Base-by-base conservation (phyloP, 2,797 vertebrate genomes). In the Muraenolepis orangiensis region DNA sequence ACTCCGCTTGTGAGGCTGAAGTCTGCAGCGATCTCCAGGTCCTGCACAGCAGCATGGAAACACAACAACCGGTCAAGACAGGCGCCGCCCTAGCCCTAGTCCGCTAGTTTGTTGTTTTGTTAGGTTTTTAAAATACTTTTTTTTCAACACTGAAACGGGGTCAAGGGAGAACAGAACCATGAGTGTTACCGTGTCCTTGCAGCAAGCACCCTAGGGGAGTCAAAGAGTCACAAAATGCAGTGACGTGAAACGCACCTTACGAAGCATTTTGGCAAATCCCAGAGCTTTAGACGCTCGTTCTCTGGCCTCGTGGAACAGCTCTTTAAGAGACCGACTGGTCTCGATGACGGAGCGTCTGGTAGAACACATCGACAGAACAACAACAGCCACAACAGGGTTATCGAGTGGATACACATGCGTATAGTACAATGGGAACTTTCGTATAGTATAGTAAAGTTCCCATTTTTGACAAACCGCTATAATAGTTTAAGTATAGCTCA, bases 181-280 rank as follows among this genome's bases (percentile, higher is more conserved):
- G 73, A 31, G 64, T n/a, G 42, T 42, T 73, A 74, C 42, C 76
- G 72, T 72, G 76, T 46, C 42, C 38, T 83, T 76, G 40, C 40
- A 51, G 36, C 82, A 13, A 69, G 20, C 10, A 13, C 32, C 32
- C 79, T 57, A 72, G 72, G 66, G 29, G 38, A 78, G 16, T 31
- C 18, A 73, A 70, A 80, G 30, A 6, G 2, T n/a, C n/a, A 72
- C 11, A 7, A 18, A 28, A 18, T 0, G 28, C 23, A 57, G 8
- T 6, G 16, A 64, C 5, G 38, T 28, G 73, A 32, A 32, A 69
- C 91, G 90, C 88, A 99, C 98, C 94, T 99, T 99, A 74, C 98
- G 96, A 73, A 99, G 91, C 97, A 99, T 99, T 86, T 99, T 99
- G 76, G 98, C 97, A 89, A 99, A 99, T 20, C 98, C 98, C 77